Conservation (phyloP, 2,888 invertebrate species). For the Dinocampus coccinellae region DNA sequence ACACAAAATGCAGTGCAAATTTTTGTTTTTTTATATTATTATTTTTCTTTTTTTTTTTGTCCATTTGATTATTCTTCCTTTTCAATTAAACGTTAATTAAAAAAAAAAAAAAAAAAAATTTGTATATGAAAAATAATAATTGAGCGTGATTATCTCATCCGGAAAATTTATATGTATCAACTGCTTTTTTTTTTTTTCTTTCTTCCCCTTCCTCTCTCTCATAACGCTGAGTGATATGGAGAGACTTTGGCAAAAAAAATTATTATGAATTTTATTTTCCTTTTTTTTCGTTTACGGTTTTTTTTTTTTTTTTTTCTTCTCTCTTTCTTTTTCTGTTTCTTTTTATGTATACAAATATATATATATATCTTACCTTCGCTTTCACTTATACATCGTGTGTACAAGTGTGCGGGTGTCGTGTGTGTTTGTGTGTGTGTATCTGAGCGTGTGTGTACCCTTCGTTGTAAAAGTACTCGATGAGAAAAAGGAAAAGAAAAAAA, state of each 20-base stretch:
- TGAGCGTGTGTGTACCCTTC: slow-evolving; percentile 47
- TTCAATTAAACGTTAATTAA: neutral
- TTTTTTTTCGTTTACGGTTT: slow-evolving; percentile 40
- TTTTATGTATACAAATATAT: slow-evolving; percentile 17
- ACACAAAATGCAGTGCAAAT: neutral
- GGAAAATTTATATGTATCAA: neutral
- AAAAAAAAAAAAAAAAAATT: neutral
- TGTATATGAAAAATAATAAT: neutral
- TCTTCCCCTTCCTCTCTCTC: too few species aligned
- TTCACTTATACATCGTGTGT: neutral
- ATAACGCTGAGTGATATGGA: neutral
- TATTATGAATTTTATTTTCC: slow-evolving; percentile 31
- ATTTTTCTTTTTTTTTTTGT: neutral
- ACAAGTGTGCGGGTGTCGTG: slow-evolving; percentile 31
- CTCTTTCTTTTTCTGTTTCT: slow-evolving; percentile 8
- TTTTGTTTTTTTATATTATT: neutral
- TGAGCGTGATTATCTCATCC: neutral
- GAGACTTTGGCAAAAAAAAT: neutral
- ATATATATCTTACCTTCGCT: neutral
- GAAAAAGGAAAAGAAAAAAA: slow-evolving; percentile 5
- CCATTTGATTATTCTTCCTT: neutral
- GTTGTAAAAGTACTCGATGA: slow-evolving; percentile 43
- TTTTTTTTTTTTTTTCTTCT: slow-evolving; percentile 6
- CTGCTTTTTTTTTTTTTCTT: neutral
- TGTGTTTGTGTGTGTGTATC: slow-evolving; percentile 26